Percentiles rank a stretch among this genome's conserved stretches.
phyloP scores from a whole-genome alignment of 2,113 vertebrate genomes.

The Microtus pennsylvanicus region DNA sequence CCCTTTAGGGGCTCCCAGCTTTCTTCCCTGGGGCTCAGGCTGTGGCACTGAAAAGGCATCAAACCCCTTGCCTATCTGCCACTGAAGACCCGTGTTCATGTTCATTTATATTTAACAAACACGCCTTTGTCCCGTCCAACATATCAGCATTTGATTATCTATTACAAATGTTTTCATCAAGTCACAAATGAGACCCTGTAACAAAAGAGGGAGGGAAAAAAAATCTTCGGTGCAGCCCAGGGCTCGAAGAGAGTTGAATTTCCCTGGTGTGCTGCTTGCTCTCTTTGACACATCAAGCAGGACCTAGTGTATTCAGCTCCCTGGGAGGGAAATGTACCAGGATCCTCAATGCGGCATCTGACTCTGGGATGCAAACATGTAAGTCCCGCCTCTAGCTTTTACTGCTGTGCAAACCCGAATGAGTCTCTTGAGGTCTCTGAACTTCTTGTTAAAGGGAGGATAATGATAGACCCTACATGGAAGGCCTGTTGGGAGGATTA shows the following conservation, averaged over 20 bases:
- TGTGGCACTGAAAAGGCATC: constrained; percentile 92
- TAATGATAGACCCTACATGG: not conserved
- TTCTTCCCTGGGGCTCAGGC: constrained; percentile 91
- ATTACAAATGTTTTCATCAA: constrained; percentile 90
- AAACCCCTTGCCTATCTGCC: constrained; percentile 87
- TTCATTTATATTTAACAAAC: constrained; percentile 94
- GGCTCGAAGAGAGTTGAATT: not conserved
- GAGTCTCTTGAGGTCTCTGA: constrained; percentile 63
- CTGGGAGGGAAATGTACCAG: not conserved
- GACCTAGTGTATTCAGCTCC: not conserved
- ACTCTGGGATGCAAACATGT: not conserved
- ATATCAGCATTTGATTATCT: constrained; percentile 93
- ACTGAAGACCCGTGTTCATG: constrained; percentile 88
- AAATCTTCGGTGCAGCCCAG: not conserved
- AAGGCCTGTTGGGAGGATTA: constrained; percentile 6
- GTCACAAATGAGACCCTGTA: constrained; percentile 86
- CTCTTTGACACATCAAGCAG: not conserved
- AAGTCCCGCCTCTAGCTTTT: not conserved
- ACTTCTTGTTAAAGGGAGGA: not conserved
- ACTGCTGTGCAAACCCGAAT: constrained; percentile 12
- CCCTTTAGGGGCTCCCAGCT: constrained; percentile 94
- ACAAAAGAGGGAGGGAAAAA: constrained; percentile 83
- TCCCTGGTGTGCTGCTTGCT: constrained; percentile 10
- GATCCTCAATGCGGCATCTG: not conserved
- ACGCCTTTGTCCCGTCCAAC: constrained; percentile 89